Base-by-base conservation (phyloP, 2,113 vertebrate species). In the Puntigrus tetrazona region DNA sequence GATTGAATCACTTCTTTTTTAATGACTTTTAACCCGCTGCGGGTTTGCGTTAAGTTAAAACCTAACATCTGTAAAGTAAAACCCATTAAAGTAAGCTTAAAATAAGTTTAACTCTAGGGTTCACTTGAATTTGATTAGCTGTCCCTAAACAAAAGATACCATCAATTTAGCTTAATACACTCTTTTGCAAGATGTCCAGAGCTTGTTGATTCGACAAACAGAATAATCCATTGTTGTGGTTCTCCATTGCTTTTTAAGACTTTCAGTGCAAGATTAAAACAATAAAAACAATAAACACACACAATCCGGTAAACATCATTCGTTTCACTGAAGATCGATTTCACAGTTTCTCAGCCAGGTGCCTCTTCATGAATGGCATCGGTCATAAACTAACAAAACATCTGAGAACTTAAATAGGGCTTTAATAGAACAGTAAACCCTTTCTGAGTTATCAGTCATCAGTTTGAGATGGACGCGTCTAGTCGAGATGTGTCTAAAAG, bases 361-460 rank as follows among this genome's bases (percentile, higher is more conserved):
- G 65, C 34, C 20, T 69, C 65, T 69, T 38, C 22, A 38, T 38
- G n/a, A 34, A 22, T 2, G 20, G 5, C 34, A 38, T 38, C 34
- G 11, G 22, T 36, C 65, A 69, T 38, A 38, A 69, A 38, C 34
- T 18, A 31, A 65, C 7, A 20, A 3, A 31, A 65, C 61, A 31
- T 31, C 31, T 65, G 18, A 31, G 2, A 69, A 38, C 5, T n/a
- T 1, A 70, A 70, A 38, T 38, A 5, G 9, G 20, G n/a, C 34
- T 55, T 52, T 36, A 41, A 50, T 55, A 18, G 10, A 76, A 76
- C 55, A 47, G 7, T 13, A 16, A 85, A 81, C 11, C 22, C 47
- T 43, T 29, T 75, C 14, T 74, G 36, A 59, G 18, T 47, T 77
- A 67, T 84, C 82, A 41, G 75, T 29, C 83, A 85, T 85, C 65